Conservation (phyloP, 30 jellyfish, hydroid and myxozoan species). For the Cassiopea andromeda region DNA sequence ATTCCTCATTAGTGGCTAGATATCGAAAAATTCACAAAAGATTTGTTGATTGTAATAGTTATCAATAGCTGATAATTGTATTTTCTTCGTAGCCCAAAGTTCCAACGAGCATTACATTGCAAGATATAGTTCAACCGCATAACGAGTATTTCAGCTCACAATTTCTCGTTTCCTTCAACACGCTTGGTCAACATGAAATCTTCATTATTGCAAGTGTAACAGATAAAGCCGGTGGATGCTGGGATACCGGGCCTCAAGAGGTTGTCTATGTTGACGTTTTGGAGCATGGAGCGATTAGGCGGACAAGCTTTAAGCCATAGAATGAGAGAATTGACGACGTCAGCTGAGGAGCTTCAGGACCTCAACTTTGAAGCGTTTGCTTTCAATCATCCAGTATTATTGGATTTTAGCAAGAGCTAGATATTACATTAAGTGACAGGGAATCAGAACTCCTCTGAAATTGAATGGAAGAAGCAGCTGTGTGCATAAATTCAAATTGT, state of each 20-base stretch:
- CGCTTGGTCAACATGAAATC: slow-evolving; percentile 68
- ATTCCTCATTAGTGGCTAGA: no score
- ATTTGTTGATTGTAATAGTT: neutral
- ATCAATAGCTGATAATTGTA: neutral
- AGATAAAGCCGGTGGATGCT: slow-evolving; percentile 75
- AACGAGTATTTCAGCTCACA: slow-evolving; percentile 87
- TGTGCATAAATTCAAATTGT: no score
- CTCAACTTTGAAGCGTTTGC: no score
- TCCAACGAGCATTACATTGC: slow-evolving; percentile 63
- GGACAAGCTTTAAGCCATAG: slow-evolving; percentile 12
- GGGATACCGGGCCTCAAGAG: slow-evolving; percentile 92
- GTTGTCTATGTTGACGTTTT: slow-evolving; percentile 70
- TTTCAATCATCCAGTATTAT: no score
- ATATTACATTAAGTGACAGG: no score
- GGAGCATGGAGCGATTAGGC: slow-evolving; percentile 81
- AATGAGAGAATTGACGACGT: neutral
- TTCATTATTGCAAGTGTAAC: slow-evolving; percentile 65
- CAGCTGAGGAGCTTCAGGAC: no score
- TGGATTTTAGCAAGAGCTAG: no score
- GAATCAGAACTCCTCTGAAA: no score
- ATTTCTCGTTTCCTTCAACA: slow-evolving; percentile 76
- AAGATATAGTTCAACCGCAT: slow-evolving; percentile 77
- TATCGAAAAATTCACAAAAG: neutral
- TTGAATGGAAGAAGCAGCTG: no score
- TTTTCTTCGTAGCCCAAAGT: slow-evolving; percentile 49